Evolutionary conservation across 2,797 vertebrate species (phyloP).

Genomic region (Parotocinclus haroldoi): DNA sequence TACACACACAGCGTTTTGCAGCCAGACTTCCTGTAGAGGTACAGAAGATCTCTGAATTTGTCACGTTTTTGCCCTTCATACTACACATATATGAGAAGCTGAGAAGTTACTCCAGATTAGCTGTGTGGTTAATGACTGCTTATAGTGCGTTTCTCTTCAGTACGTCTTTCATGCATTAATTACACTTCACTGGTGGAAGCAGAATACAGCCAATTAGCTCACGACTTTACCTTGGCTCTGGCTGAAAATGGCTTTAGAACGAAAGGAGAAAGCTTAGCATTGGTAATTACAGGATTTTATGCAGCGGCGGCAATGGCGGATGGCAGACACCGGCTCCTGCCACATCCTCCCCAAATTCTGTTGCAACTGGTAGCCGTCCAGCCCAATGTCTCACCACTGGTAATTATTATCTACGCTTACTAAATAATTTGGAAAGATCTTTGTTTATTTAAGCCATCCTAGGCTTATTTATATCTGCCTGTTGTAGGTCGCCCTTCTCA

Average conservation of each 20-base stretch:
- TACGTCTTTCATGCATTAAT: constrained; percentile 50
- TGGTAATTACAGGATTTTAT: constrained; percentile 52
- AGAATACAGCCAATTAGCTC: constrained; percentile 49
- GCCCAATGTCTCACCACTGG: constrained; percentile 38
- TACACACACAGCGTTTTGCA: constrained; percentile 41
- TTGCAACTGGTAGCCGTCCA: constrained; percentile 50
- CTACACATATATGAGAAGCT: constrained; percentile 9
- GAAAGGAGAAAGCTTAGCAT: constrained; percentile 48
- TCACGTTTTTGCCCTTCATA: constrained; percentile 25
- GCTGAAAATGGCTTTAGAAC: constrained; percentile 36
- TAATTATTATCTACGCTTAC: constrained; percentile 54
- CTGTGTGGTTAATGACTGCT: constrained; percentile 34
- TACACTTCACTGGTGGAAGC: constrained; percentile 35
- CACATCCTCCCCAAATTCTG: constrained; percentile 52
- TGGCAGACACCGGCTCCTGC: constrained; percentile 23
- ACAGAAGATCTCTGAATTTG: constrained; percentile 42
- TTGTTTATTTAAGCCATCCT: constrained; percentile 51
- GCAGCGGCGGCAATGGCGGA: constrained; percentile 32
- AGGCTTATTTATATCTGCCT: constrained; percentile 46
- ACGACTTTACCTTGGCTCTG: constrained; percentile 52
- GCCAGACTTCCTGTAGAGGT: constrained; percentile 31
- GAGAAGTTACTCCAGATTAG: constrained; percentile 25
- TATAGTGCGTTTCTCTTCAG: constrained; percentile 15
- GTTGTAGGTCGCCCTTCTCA: not conserved
- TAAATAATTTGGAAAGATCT: constrained; percentile 53